Conservation (phyloP, 2,797 vertebrate genomes). For the Muscicapa comitata region DNA sequence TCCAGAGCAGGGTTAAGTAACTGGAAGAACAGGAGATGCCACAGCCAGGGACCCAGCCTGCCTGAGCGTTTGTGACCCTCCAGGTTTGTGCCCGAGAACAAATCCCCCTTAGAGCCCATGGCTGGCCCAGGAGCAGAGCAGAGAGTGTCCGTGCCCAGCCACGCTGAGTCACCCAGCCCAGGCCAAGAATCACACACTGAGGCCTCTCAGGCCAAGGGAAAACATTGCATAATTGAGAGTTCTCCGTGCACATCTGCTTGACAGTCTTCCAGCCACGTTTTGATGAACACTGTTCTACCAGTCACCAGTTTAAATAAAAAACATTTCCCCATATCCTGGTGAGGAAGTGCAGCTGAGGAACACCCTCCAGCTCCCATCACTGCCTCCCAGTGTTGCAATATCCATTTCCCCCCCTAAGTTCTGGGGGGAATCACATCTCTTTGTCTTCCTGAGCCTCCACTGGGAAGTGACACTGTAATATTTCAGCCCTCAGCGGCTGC, state of each 20-base stretch:
- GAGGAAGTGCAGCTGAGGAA: background rate
- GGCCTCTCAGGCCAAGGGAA: conserved; percentile 10
- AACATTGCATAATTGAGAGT: background rate
- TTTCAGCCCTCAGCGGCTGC: background rate
- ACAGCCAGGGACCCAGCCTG: background rate
- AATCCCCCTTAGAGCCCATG: background rate
- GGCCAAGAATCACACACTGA: conserved; percentile 21
- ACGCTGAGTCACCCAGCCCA: background rate
- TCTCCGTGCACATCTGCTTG: conserved; percentile 14
- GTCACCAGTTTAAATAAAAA: background rate
- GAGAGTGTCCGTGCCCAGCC: background rate
- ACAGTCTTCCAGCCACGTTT: conserved; percentile 14
- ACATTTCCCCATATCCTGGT: background rate
- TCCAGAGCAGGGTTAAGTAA: fast-evolving
- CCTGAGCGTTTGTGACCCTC: background rate
- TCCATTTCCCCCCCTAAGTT: fast-evolving
- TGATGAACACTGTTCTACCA: background rate
- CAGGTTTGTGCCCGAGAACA: fast-evolving
- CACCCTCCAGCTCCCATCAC: background rate
- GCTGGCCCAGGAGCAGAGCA: background rate
- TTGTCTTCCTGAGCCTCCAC: background rate
- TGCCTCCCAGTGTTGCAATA: background rate
- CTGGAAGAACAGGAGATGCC: background rate
- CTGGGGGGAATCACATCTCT: background rate
- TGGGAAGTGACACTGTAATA: background rate